phyloP scores from a whole-genome alignment of 2,113 vertebrate genomes.

The Leuciscus idus region DNA sequence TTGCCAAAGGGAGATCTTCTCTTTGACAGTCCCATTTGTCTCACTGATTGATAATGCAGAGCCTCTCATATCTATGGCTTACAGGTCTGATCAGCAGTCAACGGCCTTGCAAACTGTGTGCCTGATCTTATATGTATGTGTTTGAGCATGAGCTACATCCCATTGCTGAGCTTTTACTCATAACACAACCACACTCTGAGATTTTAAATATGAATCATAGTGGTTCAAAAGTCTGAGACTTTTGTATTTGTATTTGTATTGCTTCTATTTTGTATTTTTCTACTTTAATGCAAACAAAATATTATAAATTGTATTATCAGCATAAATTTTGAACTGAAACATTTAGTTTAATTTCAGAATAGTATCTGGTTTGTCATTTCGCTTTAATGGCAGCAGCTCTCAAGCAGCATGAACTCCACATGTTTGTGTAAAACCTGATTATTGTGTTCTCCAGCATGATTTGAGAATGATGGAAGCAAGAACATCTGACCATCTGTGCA shows the following conservation, averaged over 20 bases:
- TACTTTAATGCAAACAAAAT: not conserved
- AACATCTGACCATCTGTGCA: not conserved
- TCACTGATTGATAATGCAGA: conserved; percentile 50
- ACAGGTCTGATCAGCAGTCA: conserved; percentile 30
- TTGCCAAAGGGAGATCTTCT: conserved; percentile 53
- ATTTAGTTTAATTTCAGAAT: not conserved
- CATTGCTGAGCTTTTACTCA: not conserved
- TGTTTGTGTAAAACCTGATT: not conserved
- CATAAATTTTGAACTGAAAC: not conserved
- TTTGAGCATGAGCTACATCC: not conserved
- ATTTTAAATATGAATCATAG: conserved; percentile 4
- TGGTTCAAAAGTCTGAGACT: not conserved
- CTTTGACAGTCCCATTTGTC: conserved; percentile 58
- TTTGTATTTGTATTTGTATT: too few species aligned
- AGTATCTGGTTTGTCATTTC: not conserved
- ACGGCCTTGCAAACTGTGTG: not conserved
- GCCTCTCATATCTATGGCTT: conserved; percentile 12
- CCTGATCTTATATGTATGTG: not conserved
- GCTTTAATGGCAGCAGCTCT: not conserved
- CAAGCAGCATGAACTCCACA: not conserved
- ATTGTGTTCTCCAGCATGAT: not conserved
- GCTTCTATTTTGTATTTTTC: not conserved
- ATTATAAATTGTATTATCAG: not conserved
- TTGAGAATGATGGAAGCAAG: not conserved
- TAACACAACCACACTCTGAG: not conserved